phyloP scores from a whole-genome alignment of 2,888 invertebrate genomes.

The Xylota segnis region DNA sequence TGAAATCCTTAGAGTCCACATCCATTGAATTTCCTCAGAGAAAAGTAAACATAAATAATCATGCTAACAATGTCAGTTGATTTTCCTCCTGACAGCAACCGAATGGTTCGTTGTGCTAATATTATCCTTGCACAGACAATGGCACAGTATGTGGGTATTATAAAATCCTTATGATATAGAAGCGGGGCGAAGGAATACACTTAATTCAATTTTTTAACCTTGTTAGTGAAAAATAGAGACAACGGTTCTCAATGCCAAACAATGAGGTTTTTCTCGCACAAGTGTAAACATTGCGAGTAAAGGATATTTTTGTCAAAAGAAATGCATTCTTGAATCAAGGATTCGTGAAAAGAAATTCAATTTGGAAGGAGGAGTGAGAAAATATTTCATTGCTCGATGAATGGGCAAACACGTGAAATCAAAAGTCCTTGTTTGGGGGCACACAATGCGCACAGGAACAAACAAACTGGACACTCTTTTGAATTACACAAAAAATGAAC shows the following conservation, averaged over 20 bases:
- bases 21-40: conserved; percentile 49
- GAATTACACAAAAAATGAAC: conserved; percentile 56
- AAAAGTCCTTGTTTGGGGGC: conserved; percentile 36
- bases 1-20: conserved; percentile 51
- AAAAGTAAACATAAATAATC: conserved; percentile 76
- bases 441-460: conserved; percentile 52
- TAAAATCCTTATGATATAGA: conserved; percentile 18
- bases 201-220: conserved; percentile 75
- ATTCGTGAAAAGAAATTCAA: conserved; percentile 22
- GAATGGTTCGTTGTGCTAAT: conserved; percentile 71
- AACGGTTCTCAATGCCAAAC: conserved; percentile 43
- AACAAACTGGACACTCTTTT: conserved; percentile 67
- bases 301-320: conserved; percentile 47
- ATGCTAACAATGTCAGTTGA: conserved; percentile 70
- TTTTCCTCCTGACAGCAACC: conserved; percentile 72
- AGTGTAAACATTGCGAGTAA: conserved; percentile 72
- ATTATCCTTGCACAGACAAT: conserved; percentile 70
- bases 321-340: conserved; percentile 22
- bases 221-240: conserved; percentile 61
- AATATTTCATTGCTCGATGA: conserved; percentile 45
- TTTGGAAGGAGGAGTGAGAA: conserved; percentile 71
- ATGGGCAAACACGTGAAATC: conserved; percentile 35
- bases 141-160: conserved; percentile 67
- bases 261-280: conserved; percentile 63
- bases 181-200: conserved; percentile 47